Evolutionary conservation across 2,113 vertebrate genomes (phyloP).

Genomic region (Acrocephalus kingi): DNA sequence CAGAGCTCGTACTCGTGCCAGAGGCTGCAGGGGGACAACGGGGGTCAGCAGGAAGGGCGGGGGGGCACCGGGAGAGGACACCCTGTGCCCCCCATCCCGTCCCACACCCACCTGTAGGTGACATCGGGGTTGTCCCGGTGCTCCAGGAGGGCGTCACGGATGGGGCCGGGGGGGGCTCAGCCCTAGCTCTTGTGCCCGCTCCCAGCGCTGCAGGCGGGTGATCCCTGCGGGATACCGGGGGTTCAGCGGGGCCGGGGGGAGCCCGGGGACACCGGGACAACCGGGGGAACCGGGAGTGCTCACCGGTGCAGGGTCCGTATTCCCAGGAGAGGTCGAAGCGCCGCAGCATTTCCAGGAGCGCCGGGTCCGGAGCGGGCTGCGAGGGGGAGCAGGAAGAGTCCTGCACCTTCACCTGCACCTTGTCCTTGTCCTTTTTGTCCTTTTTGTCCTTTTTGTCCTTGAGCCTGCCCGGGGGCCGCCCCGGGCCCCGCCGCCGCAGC

Average conservation of each 20-base stretch:
- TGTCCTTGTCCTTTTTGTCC: background rate
- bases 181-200: background rate
- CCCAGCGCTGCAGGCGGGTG: slow-evolving; percentile 11
- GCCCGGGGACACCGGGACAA: background rate
- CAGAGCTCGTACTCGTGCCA: slow-evolving; percentile 50
- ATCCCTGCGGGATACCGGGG: background rate
- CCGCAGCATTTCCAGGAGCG: slow-evolving; percentile 8
- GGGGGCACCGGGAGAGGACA: background rate
- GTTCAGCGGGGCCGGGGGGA: background rate
- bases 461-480: background rate
- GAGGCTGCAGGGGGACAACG: slow-evolving; percentile 13
- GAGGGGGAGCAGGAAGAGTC: background rate
- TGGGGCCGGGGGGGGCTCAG: background rate
- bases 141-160: background rate
- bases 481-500: background rate
- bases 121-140: background rate
- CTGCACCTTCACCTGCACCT: background rate
- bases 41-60: background rate
- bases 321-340: background rate
- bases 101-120: background rate
- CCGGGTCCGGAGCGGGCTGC: background rate
- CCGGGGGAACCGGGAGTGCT: background rate
- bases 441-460: background rate
- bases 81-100: background rate
- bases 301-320: background rate